Base-by-base conservation (phyloP, 2,113 vertebrate genomes). In the Spheniscus mendiculus region DNA sequence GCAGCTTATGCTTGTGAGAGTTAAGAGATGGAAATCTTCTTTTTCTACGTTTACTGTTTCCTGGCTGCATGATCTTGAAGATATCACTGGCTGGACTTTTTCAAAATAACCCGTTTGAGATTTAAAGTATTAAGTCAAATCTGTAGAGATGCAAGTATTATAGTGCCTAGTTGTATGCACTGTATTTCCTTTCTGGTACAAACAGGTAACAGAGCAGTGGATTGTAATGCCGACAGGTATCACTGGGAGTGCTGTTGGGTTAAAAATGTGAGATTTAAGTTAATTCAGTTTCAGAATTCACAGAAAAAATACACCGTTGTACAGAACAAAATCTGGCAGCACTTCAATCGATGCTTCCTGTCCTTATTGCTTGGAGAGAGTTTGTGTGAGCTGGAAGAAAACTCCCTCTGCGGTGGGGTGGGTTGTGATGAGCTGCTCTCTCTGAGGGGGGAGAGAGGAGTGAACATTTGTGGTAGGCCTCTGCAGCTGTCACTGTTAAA, bases 101-200 rank as follows among this genome's bases (percentile, higher is more conserved):
- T 42, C 42, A 42, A 42, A 42, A 42, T 42, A 42, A 42, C 42
- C 42, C 14, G 42, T 42, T 42, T 42, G 14, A 42, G 42, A 42
- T 42, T 74, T 62, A 26, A 71, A 38, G 23, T 55, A 66, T 49
- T 63, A 32, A 30, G 29, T 38, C 44, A 45, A 42, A 56, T 66
- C 30, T 58, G 26, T 53, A 16, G 50, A 58, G 27, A 15, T 1
- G 3, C 0, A 1, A 19, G 30, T 36, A 2, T 6, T 62, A 5
- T 9, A 26, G n/a, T 40, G n/a, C 17, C 55, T 45, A 8, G 4
- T 30, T 23, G 5, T 8, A 4, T 4, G 27, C 15, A 3, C n/a
- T 52, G 34, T 47, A 12, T 71, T 93, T 56, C 23, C 23, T n/a
- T 62, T 40, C 36, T 80, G 52, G 11, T 49, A 11, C 59, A 44